Conservation (phyloP, 1,140 invertebrate genomes). For the Tyrophagus putrescentiae region DNA sequence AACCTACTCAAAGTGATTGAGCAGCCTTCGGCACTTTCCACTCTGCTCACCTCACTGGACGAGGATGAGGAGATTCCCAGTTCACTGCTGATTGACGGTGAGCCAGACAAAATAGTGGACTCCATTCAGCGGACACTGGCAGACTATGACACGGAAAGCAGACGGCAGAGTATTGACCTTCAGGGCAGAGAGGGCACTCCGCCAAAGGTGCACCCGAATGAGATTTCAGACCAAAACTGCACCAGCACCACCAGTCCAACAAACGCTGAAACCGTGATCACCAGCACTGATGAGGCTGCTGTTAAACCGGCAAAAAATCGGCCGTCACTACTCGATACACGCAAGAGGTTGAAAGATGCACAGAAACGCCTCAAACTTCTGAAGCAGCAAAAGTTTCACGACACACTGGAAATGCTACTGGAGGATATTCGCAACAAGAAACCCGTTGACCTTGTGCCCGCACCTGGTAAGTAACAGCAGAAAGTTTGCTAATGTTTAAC, state of each 20-base stretch:
- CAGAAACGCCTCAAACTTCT: not conserved
- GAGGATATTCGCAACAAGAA: constrained; percentile 16
- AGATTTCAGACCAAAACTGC: too few relatives aligned
- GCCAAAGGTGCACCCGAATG: not conserved
- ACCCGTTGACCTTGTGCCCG: not conserved
- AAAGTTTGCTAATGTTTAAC: not conserved
- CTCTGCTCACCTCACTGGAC: not conserved
- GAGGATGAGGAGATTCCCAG: not conserved
- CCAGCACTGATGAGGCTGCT: too few relatives aligned
- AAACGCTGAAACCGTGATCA: too few relatives aligned
- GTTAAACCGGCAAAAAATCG: too few relatives aligned
- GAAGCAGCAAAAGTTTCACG: constrained; percentile 8
- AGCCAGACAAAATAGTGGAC: not conserved
- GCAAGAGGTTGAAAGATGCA: constrained; percentile 4
- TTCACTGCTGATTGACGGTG: not conserved
- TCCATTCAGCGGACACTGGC: not conserved
- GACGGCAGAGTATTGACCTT: too few relatives aligned
- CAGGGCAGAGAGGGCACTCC: not conserved
- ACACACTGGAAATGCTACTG: not conserved
- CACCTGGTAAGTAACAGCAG: not conserved
- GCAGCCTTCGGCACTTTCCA: not conserved
- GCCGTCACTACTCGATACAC: too few relatives aligned
- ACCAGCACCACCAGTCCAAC: not conserved
- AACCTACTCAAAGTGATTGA: constrained; percentile 3
- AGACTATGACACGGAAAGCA: not conserved